Evolutionary conservation across 2,113 vertebrate species (phyloP).

Genomic region (Bombycilla garrulus): DNA sequence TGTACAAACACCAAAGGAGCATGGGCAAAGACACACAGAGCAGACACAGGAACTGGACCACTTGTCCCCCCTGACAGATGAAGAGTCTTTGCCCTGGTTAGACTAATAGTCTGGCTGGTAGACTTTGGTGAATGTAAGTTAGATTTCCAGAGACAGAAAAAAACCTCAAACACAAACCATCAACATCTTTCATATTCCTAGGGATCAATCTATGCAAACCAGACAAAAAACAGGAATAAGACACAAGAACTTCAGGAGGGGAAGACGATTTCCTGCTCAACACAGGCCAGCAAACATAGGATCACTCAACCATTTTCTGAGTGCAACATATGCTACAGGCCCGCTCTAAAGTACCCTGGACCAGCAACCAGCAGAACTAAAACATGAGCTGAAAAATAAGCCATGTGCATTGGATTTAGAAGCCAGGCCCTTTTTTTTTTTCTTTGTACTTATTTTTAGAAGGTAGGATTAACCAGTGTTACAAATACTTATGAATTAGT

Average conservation of each 20-base stretch:
- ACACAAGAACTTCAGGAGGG: not conserved
- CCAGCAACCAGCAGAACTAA: not conserved
- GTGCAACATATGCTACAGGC: accelerated
- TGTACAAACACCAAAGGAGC: not conserved
- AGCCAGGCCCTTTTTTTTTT: not conserved
- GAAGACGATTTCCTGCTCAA: not conserved
- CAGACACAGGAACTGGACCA: not conserved
- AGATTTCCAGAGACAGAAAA: not conserved
- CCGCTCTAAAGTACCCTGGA: not conserved
- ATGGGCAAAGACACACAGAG: not conserved
- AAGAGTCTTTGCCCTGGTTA: not conserved
- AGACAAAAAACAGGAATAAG: not conserved
- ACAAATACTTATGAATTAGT: not conserved
- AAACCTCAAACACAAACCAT: not conserved
- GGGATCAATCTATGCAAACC: not conserved
- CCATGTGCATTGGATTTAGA: not conserved
- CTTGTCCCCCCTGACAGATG: not conserved
- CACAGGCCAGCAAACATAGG: not conserved
- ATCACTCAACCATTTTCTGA: not conserved
- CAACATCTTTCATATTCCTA: not conserved
- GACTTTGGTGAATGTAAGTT: not conserved
- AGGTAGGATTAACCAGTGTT: not conserved
- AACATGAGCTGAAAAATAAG: not conserved
- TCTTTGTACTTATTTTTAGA: not conserved
- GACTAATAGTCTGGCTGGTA: not conserved